Percentiles rank a stretch among this genome's conserved stretches.
These are phyloP conservation scores for Prunella himalayana DNA, from an alignment of 2,113 vertebrate species.

Conservation along the genomic window DNA sequence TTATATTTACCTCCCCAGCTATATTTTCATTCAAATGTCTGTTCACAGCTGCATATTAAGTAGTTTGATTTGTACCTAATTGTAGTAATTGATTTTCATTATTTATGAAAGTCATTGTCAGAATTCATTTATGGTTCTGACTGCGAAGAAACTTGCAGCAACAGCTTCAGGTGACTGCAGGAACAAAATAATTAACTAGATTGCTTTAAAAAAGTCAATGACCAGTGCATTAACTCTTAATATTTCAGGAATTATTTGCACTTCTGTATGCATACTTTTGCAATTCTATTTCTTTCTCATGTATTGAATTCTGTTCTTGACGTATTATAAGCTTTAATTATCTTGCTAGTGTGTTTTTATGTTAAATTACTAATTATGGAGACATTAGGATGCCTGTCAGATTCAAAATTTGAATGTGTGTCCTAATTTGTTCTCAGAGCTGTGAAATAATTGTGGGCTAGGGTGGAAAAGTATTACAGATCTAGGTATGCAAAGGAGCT, in stretches of 20 bases:
- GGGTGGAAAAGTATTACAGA: background rate
- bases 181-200: constrained; percentile 60
- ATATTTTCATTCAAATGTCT: constrained; percentile 31
- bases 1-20: background rate
- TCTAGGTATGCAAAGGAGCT: background rate
- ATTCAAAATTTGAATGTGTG: background rate
- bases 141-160: constrained; percentile 26
- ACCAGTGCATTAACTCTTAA: background rate
- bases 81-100: constrained; percentile 64
- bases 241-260: constrained; percentile 29
- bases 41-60: constrained; percentile 46
- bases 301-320: background rate
- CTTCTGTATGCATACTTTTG: background rate
- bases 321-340: background rate
- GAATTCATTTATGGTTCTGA: constrained; percentile 63
- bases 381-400: background rate
- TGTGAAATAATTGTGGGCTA: background rate
- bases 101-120: constrained; percentile 63
- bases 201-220: constrained; percentile 9
- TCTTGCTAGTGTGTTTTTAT: background rate
- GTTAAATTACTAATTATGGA: background rate
- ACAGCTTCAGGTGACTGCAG: constrained; percentile 28
- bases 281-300: background rate
- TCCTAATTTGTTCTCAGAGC: background rate
- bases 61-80: constrained; percentile 69